phyloP scores from a whole-genome alignment of 2,797 vertebrate genomes.

The Clarias laeviceps region DNA sequence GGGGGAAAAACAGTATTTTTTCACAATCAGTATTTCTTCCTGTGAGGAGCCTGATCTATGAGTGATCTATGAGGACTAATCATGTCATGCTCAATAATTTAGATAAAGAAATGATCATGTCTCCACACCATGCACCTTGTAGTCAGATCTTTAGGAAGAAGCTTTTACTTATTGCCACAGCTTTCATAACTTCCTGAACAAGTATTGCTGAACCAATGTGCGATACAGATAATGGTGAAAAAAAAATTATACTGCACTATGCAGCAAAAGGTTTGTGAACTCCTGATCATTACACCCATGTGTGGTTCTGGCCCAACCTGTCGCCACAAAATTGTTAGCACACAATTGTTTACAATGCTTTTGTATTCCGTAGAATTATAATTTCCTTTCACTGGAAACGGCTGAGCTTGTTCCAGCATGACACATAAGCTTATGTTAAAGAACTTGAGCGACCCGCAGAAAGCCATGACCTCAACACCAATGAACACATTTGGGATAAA shows the following conservation, averaged over 20 bases:
- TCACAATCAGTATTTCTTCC: not conserved
- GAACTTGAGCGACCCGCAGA: not conserved
- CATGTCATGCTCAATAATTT: not conserved
- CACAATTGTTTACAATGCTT: not conserved
- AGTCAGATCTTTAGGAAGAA: not conserved
- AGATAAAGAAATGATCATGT: not conserved
- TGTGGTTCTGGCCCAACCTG: not conserved
- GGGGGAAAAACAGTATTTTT: too few species aligned
- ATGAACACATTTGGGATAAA: not conserved
- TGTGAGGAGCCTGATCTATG: not conserved
- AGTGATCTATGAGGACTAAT: too few species aligned
- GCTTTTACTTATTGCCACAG: not conserved
- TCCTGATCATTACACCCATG: not conserved
- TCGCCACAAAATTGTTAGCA: not conserved
- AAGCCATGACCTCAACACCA: not conserved
- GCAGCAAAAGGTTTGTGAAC: not conserved
- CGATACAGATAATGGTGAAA: not conserved
- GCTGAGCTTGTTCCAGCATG: not conserved
- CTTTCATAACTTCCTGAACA: not conserved
- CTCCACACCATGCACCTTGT: not conserved
- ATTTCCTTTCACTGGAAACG: not conserved
- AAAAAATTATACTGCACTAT: not conserved
- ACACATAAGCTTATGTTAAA: not conserved
- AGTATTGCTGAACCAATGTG: not conserved
- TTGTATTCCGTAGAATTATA: not conserved